Percentiles rank a stretch among this genome's conserved stretches.
Evolutionary conservation across 2,888 invertebrate species (phyloP).

Genomic region (Caenorhabditis sinica): DNA sequence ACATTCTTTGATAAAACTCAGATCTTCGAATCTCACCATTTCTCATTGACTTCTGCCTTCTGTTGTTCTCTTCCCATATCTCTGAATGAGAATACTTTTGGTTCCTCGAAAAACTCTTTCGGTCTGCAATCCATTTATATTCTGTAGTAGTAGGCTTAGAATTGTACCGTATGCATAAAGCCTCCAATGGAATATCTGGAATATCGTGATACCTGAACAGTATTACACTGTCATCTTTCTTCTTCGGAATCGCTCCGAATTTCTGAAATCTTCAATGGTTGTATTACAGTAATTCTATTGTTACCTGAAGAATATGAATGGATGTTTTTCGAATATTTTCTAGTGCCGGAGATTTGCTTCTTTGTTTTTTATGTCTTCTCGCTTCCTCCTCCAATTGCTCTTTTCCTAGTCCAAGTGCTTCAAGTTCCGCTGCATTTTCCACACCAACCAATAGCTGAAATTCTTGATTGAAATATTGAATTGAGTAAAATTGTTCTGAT

Average conservation of each 20-base stretch:
- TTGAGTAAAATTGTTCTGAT: background rate
- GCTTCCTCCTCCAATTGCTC: slow-evolving; percentile 69
- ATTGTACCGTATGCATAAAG: slow-evolving; percentile 57
- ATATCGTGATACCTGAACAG: slow-evolving; percentile 68
- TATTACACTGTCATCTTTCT: slow-evolving; percentile 70
- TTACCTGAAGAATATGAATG: slow-evolving; percentile 72
- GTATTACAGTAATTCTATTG: background rate
- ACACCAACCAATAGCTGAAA: slow-evolving; percentile 55
- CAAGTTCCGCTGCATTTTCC: slow-evolving; percentile 68
- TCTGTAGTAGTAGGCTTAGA: too few species aligned
- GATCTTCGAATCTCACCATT: slow-evolving; percentile 70
- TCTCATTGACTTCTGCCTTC: slow-evolving; percentile 70
- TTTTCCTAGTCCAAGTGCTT: slow-evolving; percentile 70
- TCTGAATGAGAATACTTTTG: slow-evolving; percentile 71
- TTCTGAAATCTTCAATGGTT: slow-evolving; percentile 52
- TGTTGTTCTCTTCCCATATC: slow-evolving; percentile 69
- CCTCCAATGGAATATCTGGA: slow-evolving; percentile 71
- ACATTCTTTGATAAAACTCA: background rate
- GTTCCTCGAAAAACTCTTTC: slow-evolving; percentile 74
- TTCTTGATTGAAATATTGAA: background rate
- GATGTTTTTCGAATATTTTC: slow-evolving; percentile 79
- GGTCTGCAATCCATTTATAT: slow-evolving; percentile 64
- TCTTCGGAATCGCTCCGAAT: slow-evolving; percentile 74
- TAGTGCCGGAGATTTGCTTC: slow-evolving; percentile 79
- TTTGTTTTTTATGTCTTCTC: slow-evolving; percentile 66